Conservation (phyloP, 1,140 invertebrate genomes). For the Macrosteles quadrilineatus region DNA sequence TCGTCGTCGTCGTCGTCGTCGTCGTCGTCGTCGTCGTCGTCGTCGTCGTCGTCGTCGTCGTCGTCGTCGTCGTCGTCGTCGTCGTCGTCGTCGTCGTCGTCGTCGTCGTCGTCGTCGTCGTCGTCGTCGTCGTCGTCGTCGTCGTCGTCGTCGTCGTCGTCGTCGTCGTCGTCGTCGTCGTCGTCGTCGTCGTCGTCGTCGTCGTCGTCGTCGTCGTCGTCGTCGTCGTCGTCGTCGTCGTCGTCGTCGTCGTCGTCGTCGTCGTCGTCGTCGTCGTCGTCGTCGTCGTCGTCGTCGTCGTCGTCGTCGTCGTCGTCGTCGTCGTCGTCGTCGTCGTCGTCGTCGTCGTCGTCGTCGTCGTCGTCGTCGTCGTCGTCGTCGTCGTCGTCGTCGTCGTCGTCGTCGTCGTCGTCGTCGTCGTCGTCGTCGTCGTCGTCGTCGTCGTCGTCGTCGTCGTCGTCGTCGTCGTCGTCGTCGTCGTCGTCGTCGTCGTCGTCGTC, state of each 20-base stretch:
- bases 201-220: not conserved
- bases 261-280: not conserved
- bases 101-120: not conserved
- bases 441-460: too few relatives aligned
- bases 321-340: not conserved
- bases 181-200: not conserved
- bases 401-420: too few relatives aligned
- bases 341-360: not conserved
- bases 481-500: too few relatives aligned
- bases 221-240: not conserved
- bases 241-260: not conserved
- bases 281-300: not conserved
- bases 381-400: too few relatives aligned
- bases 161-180: slow-evolving; percentile 4
- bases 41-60: too few relatives aligned
- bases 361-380: not conserved
- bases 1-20: too few relatives aligned
- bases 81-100: not conserved
- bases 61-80: too few relatives aligned
- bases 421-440: too few relatives aligned
- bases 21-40: too few relatives aligned
- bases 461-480: too few relatives aligned
- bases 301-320: not conserved
- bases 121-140: not conserved
- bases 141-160: slow-evolving; percentile 10